These are phyloP conservation scores for Tetragnatha versicolor DNA, from an alignment of 1,140 invertebrate species.

Conservation along the genomic window DNA sequence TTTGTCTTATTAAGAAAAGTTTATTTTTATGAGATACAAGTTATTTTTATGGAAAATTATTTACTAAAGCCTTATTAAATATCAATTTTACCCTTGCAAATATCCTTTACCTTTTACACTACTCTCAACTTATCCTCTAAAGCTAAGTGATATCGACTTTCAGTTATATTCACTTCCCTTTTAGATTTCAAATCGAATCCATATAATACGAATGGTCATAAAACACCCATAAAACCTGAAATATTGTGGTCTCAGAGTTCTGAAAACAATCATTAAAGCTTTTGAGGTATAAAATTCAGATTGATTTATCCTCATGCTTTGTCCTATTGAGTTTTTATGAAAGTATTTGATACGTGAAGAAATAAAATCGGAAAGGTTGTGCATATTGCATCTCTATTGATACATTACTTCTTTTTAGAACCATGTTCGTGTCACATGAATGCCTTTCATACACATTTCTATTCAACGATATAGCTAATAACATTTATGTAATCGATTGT, in stretches of 20 bases:
- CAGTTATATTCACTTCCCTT: slow-evolving; percentile 3
- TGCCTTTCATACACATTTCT: neutral
- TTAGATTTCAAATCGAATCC: slow-evolving; percentile 15
- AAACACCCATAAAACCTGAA: slow-evolving; percentile 15
- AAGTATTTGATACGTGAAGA: neutral
- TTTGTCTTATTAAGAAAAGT: too few relatives aligned
- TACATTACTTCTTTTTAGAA: slow-evolving; percentile 2
- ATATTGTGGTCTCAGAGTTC: slow-evolving; percentile 13
- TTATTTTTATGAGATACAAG: too few relatives aligned
- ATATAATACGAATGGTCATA: slow-evolving; percentile 12
- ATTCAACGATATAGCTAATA: slow-evolving; percentile 12
- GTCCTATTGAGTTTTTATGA: slow-evolving; percentile 17
- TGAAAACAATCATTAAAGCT: slow-evolving; percentile 5
- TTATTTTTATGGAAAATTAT: too few relatives aligned
- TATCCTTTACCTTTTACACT: too few relatives aligned
- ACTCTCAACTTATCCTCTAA: too few relatives aligned
- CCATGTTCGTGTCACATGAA: neutral
- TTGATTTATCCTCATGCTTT: slow-evolving; percentile 18
- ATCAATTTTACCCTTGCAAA: too few relatives aligned
- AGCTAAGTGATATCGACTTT: too few relatives aligned
- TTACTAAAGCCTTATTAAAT: too few relatives aligned
- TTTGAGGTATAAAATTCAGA: slow-evolving; percentile 2
- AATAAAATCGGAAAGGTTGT: neutral
- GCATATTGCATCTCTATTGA: slow-evolving; percentile 8
- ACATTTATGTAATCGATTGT: neutral